Conservation (phyloP, 2,113 vertebrate genomes). For the Synodontis membranacea region DNA sequence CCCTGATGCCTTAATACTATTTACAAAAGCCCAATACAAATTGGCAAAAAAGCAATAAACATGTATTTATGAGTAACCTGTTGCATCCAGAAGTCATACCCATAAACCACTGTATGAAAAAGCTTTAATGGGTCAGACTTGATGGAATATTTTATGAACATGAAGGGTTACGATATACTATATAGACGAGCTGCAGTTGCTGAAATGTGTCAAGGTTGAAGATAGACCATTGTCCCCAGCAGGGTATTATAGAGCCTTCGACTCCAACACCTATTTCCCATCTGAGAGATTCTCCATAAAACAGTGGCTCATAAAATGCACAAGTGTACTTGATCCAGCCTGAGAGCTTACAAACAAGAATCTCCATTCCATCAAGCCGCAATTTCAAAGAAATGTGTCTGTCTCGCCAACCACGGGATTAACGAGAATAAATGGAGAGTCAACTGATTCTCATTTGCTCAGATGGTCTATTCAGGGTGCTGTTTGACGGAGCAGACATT, state of each 20-base stretch:
- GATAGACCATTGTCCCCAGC: constrained; percentile 45
- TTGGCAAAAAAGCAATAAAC: not conserved
- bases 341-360: constrained; percentile 22
- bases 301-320: constrained; percentile 45
- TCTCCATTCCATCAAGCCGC: constrained; percentile 11
- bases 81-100: not conserved
- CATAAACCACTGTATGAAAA: constrained; percentile 27
- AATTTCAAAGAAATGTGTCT: not conserved
- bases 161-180: constrained; percentile 42
- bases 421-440: constrained; percentile 34
- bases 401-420: constrained; percentile 27
- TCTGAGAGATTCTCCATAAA: constrained; percentile 51
- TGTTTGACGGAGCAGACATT: not conserved
- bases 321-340: constrained; percentile 21
- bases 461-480: constrained; percentile 41
- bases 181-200: constrained; percentile 51
- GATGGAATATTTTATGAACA: constrained; percentile 56
- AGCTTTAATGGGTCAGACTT: constrained; percentile 28
- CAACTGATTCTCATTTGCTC: constrained; percentile 37
- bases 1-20: not conserved
- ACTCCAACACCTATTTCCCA: constrained; percentile 49
- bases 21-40: not conserved
- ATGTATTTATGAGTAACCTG: not conserved
- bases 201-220: constrained; percentile 49
- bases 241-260: constrained; percentile 43